Conservation (phyloP, 2,888 invertebrate genomes). For the Phortica okadai region DNA sequence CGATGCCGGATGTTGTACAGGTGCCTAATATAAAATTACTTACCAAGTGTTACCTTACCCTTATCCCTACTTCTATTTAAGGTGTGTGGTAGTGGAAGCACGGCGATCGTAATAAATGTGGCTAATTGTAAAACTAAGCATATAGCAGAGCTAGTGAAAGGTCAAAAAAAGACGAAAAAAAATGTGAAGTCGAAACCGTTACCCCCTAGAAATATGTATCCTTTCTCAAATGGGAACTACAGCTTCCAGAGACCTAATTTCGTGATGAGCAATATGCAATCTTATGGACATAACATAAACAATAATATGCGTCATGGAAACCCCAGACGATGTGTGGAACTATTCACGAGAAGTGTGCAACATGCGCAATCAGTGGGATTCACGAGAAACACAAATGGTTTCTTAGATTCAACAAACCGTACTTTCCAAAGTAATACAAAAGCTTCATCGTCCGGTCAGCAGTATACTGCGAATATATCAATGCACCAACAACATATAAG, state of each 20-base stretch:
- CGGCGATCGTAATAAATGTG: constrained; percentile 58
- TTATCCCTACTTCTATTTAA: constrained; percentile 37
- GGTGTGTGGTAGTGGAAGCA: constrained; percentile 62
- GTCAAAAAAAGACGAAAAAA: constrained; percentile 52
- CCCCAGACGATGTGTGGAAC: no score
- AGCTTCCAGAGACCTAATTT: no score
- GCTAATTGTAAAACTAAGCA: constrained; percentile 59
- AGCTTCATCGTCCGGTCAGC: not conserved
- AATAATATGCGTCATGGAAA: no score
- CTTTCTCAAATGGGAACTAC: no score
- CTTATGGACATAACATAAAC: no score
- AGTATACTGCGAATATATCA: not conserved
- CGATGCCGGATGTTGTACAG: constrained; percentile 64
- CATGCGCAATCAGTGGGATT: no score
- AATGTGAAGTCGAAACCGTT: not conserved
- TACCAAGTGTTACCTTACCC: not conserved
- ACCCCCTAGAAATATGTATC: no score
- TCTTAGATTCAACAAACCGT: no score
- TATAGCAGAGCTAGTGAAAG: constrained; percentile 62
- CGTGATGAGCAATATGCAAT: no score
- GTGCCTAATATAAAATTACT: constrained; percentile 44
- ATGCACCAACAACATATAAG: constrained; percentile 4
- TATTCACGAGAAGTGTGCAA: no score
- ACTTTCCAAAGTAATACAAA: no score
- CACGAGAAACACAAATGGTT: no score